Evolutionary conservation across 2,888 invertebrate genomes (phyloP), one percentile per base, ranked within the genome.

Genomic region (Epistrophe eligans): DNA sequence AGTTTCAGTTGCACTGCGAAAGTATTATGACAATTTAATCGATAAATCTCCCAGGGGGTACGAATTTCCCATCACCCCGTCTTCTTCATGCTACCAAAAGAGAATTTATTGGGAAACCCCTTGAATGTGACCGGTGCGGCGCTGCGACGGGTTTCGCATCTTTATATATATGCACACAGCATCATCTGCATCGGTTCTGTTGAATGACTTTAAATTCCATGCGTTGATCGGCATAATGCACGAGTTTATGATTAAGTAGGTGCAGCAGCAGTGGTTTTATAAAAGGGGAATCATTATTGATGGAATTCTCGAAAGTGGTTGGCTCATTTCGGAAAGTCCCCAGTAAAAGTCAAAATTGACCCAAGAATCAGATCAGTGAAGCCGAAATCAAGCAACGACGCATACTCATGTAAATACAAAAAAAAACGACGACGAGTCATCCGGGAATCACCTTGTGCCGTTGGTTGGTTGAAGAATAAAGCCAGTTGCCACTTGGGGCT

Each of bases 391-490:
- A 76, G 24, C 19, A 57, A 43, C 38, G 13, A 72, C 45, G 77
- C 55, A 52, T 67, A 52, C 32, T 35, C 0, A 35, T 35, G 0
- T 35, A 35, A 8, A 19, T 24, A 28, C 6, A 48, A 66, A 13
- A 50, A 32, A n/a, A 9, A 32, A 55, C 55, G 15, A 19, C 73
- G 15, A 40, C 81, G 81, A 85, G 77, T 85, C 84, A 85, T 77
- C 81, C 70, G 84, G 84, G 84, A 62, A 85, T 81, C 84, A 81
- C 84, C 84, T 81, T 81, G 81, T 73, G 77, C 35, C 32, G 58
- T 60, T 67, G 84, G 35, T 24, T 24, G 24, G 40, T 19, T 72
- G 52, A 52, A 72, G 58, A 48, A 17, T 48, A 32, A 66, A 66
- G 48, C 19, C 48, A 58, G 71, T 40, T 32, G 58, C 15, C 43